phyloP scores from a whole-genome alignment of 1,140 invertebrate genomes.

The Megalopta genalis region DNA sequence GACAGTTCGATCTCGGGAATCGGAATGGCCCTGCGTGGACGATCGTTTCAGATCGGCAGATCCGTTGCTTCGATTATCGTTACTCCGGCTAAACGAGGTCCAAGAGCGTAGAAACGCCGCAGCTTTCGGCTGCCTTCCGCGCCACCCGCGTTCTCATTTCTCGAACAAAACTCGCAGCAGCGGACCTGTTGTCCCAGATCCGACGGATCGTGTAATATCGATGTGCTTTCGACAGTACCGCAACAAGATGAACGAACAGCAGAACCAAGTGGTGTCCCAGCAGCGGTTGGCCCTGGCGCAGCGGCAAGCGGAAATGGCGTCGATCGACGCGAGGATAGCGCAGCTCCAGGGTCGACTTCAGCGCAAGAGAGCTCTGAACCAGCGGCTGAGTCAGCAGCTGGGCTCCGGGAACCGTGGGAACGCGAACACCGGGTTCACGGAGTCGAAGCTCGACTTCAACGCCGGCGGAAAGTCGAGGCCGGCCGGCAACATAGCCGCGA shows the following conservation, averaged over 20 bases:
- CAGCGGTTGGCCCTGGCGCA: slow-evolving; percentile 92
- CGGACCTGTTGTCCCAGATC: too few relatives aligned
- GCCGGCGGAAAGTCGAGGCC: slow-evolving; percentile 77
- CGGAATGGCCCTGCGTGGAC: not conserved
- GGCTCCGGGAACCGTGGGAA: slow-evolving; percentile 64
- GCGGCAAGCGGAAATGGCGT: slow-evolving; percentile 92
- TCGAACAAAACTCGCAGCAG: too few relatives aligned
- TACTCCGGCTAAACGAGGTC: too few relatives aligned
- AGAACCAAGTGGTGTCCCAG: slow-evolving; percentile 91
- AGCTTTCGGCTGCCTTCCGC: too few relatives aligned
- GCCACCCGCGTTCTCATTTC: too few relatives aligned
- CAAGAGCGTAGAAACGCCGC: too few relatives aligned
- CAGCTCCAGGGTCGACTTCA: slow-evolving; percentile 95
- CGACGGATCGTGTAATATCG: not conserved
- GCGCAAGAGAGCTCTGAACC: slow-evolving; percentile 91
- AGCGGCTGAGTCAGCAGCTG: slow-evolving; percentile 90
- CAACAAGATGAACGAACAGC: slow-evolving; percentile 97
- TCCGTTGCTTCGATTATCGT: not conserved
- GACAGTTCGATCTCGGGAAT: slow-evolving; percentile 9
- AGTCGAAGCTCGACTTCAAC: slow-evolving; percentile 74
- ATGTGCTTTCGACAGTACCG: slow-evolving; percentile 87
- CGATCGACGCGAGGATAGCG: slow-evolving; percentile 95
- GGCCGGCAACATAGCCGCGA: slow-evolving; percentile 89
- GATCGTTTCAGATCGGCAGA: not conserved
- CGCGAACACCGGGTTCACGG: slow-evolving; percentile 58